Evolutionary conservation across 2,888 invertebrate genomes (phyloP).

Genomic region (Conomelus anceps): DNA sequence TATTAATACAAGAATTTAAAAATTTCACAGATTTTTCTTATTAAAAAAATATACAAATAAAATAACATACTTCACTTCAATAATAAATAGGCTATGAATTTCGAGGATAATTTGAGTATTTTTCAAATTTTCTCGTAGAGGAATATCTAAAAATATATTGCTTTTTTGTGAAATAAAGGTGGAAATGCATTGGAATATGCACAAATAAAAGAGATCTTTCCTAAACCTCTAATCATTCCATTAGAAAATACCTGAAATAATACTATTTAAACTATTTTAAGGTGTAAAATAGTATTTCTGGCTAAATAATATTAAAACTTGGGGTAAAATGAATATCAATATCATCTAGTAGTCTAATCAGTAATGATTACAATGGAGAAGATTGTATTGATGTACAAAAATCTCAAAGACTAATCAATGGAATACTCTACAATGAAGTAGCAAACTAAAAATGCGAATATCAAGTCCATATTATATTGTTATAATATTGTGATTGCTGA

Average conservation of each 20-base stretch:
- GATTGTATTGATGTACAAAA: background rate
- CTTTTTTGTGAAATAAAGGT: background rate
- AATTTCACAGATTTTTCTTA: background rate
- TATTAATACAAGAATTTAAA: background rate
- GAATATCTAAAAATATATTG: background rate
- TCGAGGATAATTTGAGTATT: background rate
- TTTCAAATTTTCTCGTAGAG: background rate
- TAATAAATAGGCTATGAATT: background rate
- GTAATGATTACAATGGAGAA: background rate
- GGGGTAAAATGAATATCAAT: background rate
- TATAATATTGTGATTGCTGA: background rate
- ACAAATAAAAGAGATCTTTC: background rate
- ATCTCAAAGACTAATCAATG: background rate
- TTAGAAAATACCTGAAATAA: background rate
- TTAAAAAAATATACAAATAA: background rate
- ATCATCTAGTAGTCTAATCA: too few relatives aligned
- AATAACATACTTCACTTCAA: background rate
- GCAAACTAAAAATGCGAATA: background rate
- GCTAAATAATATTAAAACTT: background rate
- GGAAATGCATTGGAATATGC: background rate
- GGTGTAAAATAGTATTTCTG: too few relatives aligned
- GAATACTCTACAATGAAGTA: background rate
- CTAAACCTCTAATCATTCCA: background rate
- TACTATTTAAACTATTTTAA: too few relatives aligned
- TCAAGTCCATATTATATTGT: background rate